Percentiles rank a stretch among this genome's conserved stretches.
phyloP scores from a whole-genome alignment of 2,113 vertebrate species.

The Clupea harengus region DNA sequence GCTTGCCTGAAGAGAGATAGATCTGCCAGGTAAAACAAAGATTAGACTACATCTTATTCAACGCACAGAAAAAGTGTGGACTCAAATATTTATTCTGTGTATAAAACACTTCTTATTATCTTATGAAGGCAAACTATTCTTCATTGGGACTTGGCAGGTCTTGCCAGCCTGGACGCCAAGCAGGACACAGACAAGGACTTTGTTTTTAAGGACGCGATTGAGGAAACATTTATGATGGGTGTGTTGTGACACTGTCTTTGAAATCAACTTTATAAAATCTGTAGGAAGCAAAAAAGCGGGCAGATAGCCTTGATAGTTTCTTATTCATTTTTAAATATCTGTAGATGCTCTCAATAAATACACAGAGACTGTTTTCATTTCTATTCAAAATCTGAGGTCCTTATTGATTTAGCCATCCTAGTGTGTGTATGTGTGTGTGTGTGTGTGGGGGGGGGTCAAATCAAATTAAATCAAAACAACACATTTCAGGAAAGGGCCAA shows the following conservation, averaged over 20 bases:
- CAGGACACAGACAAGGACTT: constrained; percentile 1
- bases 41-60: background rate
- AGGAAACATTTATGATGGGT: background rate
- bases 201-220: background rate
- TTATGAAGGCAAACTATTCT: background rate
- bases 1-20: background rate
- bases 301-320: too few relatives aligned
- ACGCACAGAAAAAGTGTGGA: background rate
- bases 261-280: background rate
- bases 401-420: background rate
- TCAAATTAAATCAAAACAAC: background rate
- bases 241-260: background rate
- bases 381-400: too few relatives aligned
- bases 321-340: too few relatives aligned
- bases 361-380: too few relatives aligned
- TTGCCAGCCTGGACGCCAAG: background rate
- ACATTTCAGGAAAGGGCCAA: background rate
- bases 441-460: background rate
- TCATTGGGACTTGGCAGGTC: background rate
- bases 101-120: background rate
- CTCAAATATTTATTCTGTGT: background rate
- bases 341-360: too few relatives aligned
- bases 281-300: too few relatives aligned
- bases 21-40: background rate
- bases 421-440: background rate